Percentiles rank a stretch among this genome's conserved stretches.
Conservation (phyloP, 2,888 invertebrate species). For the Cheilosia grossa region DNA sequence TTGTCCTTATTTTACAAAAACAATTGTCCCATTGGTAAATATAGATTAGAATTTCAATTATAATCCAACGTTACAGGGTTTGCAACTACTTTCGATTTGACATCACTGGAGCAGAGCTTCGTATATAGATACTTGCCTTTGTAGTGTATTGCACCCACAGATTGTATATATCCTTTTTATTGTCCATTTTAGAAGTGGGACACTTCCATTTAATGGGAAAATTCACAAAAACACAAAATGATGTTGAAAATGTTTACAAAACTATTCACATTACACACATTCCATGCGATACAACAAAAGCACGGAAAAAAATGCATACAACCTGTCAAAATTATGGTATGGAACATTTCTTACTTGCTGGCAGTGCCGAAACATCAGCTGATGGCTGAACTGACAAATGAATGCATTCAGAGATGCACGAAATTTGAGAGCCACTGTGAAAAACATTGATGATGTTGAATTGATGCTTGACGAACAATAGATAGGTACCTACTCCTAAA, state of each 20-base stretch:
- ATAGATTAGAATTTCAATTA: constrained; percentile 35
- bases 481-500: too few species aligned
- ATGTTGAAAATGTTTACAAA: constrained; percentile 71
- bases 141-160: constrained; percentile 85
- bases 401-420: constrained; percentile 15
- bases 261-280: constrained; percentile 72
- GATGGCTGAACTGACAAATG: constrained; percentile 35
- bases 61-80: not conserved
- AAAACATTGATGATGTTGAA: not conserved
- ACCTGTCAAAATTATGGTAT: constrained; percentile 50
- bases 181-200: constrained; percentile 78
- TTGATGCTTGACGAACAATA: too few species aligned
- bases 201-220: constrained; percentile 52
- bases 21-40: not conserved
- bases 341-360: constrained; percentile 11
- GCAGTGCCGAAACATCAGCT: constrained; percentile 54
- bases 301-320: constrained; percentile 36
- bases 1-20: constrained; percentile 43
- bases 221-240: constrained; percentile 39
- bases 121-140: constrained; percentile 80
- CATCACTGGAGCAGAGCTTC: not conserved
- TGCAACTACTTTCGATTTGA: not conserved
- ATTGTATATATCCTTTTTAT: constrained; percentile 84
- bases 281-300: constrained; percentile 48
- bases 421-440: constrained; percentile 14